phyloP scores from a whole-genome alignment of 1,140 invertebrate genomes.

The Oscheius sp. region DNA sequence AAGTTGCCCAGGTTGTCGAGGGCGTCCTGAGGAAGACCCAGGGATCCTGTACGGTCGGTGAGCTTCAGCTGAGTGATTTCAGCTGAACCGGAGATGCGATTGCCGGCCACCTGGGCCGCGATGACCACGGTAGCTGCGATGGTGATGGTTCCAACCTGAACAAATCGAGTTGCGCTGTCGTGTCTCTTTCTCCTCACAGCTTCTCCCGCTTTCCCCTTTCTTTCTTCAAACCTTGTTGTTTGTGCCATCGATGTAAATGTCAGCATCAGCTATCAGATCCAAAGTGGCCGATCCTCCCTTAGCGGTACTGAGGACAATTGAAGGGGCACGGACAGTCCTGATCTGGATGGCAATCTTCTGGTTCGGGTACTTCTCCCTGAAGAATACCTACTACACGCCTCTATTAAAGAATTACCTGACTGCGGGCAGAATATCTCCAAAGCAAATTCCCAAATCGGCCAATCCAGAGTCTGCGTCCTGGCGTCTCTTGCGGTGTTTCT shows the following conservation, averaged over 20 bases:
- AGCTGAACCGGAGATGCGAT: conserved; percentile 40
- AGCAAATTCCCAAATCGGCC: conserved; percentile 56
- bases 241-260: conserved; percentile 58
- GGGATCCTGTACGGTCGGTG: conserved; percentile 43
- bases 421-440: conserved; percentile 59
- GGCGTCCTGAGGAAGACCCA: conserved; percentile 59
- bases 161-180: neutral
- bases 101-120: conserved; percentile 43
- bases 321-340: conserved; percentile 52
- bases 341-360: conserved; percentile 52
- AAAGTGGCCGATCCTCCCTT: conserved; percentile 54
- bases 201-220: neutral
- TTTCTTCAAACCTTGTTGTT: conserved; percentile 38
- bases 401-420: conserved; percentile 28
- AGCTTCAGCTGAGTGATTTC: conserved; percentile 53
- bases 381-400: neutral
- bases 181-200: neutral
- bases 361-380: conserved; percentile 57
- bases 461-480: conserved; percentile 40
- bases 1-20: conserved; percentile 59
- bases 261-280: conserved; percentile 53
- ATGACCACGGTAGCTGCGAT: conserved; percentile 48
- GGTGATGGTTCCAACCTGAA: conserved; percentile 50
- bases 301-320: conserved; percentile 43
- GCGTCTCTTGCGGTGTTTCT: conserved; percentile 21